Evolutionary conservation across 2,888 invertebrate species (phyloP).

Genomic region (Ormyrus labotus): DNA sequence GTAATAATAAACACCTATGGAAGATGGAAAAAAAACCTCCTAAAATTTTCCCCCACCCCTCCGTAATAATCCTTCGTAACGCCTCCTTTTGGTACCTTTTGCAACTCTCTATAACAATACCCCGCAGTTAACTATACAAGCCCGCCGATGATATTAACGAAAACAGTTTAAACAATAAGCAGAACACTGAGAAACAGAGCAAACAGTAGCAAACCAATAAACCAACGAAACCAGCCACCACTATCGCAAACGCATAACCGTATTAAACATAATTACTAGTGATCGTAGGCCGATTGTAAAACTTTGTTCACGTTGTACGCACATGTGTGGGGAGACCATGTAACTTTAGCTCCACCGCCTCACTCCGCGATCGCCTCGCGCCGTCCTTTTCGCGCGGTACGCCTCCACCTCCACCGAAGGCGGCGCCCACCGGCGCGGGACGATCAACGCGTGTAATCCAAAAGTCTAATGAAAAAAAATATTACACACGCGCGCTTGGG

Average conservation of each 20-base stretch:
- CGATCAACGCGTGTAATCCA: constrained; percentile 52
- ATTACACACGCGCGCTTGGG: constrained; percentile 50
- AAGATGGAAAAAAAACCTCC: constrained; percentile 55
- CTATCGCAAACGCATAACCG: constrained; percentile 57
- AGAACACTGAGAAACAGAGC: constrained; percentile 53
- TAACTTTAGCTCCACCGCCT: constrained; percentile 74
- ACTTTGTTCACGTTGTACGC: constrained; percentile 75
- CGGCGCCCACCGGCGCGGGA: constrained; percentile 28
- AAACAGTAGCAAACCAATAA: constrained; percentile 39
- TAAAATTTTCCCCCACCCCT: constrained; percentile 56
- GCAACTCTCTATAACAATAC: constrained; percentile 23
- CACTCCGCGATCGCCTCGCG: constrained; percentile 52
- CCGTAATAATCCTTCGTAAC: constrained; percentile 13
- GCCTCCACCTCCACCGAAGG: not conserved
- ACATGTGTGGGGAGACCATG: constrained; percentile 76
- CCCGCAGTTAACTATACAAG: constrained; percentile 50
- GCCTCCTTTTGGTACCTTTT: constrained; percentile 27
- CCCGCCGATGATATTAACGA: constrained; percentile 51
- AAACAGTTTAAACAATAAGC: constrained; percentile 15
- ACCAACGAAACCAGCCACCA: constrained; percentile 7
- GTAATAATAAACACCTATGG: constrained; percentile 61
- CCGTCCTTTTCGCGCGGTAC: not conserved
- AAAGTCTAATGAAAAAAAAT: constrained; percentile 18
- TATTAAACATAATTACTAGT: constrained; percentile 61
- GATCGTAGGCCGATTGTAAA: constrained; percentile 70